These are phyloP conservation scores for Plotosus lineatus DNA, from an alignment of 2,113 vertebrate genomes.

Conservation along the genomic window DNA sequence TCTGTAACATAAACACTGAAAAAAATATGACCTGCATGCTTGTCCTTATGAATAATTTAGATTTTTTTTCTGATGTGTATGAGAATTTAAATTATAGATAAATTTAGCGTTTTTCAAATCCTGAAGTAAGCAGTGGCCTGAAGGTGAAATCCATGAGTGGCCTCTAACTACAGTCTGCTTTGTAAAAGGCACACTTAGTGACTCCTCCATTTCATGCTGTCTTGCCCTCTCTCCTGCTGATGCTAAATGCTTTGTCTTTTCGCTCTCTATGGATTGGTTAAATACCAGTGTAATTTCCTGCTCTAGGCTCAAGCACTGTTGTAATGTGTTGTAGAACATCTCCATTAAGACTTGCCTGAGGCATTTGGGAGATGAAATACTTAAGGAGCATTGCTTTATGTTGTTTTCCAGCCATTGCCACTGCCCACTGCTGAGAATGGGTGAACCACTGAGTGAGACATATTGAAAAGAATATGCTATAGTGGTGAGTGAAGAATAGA, in stretches of 20 bases:
- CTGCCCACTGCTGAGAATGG: constrained; percentile 32
- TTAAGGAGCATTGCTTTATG: constrained; percentile 68
- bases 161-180: constrained; percentile 64
- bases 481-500: background rate
- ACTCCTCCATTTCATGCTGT: constrained; percentile 76
- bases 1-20: too few relatives aligned
- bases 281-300: constrained; percentile 87
- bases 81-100: background rate
- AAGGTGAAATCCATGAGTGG: constrained; percentile 44
- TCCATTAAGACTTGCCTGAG: constrained; percentile 84
- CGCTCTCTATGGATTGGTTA: constrained; percentile 84
- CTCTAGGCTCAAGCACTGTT: constrained; percentile 69
- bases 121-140: constrained; percentile 31
- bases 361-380: constrained; percentile 77
- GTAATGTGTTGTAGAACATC: constrained; percentile 87
- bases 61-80: background rate
- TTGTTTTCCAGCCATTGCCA: constrained; percentile 55
- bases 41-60: background rate
- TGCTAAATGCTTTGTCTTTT: constrained; percentile 75
- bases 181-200: constrained; percentile 71
- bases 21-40: background rate
- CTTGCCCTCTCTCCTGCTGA: constrained; percentile 64
- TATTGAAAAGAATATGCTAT: background rate
- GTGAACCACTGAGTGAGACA: background rate
- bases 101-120: constrained; percentile 2